Evolutionary conservation across 2,113 vertebrate genomes (phyloP), one percentile per base, ranked within the genome.

Genomic region (Spea multiplicata): DNA sequence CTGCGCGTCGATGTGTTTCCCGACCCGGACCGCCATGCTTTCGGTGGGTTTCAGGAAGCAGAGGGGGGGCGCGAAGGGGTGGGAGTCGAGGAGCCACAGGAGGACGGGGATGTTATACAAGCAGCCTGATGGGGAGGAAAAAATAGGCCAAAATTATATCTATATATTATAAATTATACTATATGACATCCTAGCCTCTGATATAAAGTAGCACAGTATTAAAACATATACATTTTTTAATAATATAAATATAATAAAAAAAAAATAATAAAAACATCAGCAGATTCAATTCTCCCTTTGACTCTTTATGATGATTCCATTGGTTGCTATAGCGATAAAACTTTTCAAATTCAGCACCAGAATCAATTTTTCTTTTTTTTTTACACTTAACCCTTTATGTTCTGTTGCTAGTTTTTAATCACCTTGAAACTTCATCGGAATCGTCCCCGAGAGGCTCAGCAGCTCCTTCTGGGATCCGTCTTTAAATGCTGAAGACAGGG

Each of bases 11-110:
- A 99, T 95, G 0, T 99, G 97, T 74, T 94, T 96, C 59, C 97
- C 96, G 82, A 95, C 94, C 3, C 89, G 91, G 85, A 98, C 92
- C 49, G 92, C 88, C 97, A 99, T 99, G 89, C 88, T 94, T 1
- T 88, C 30, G 5, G 97, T 97, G 0, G 97, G 97, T 73, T 92
- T 94, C 86, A 99, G 79, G 84, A 96, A 91, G 73, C 96, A 98
- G 81, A 99, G 94, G 49, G 96, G 97, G 0, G 97, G 97, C 45
- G 96, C 93, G 89, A 98, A 96, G 49, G 97, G 97, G 82, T 97
- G 93, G 2, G 97, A 99, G 90, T 99, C 95, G 91, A 98, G 83
- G 83, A 99, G 90, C 97, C 97, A 99, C 74, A 99, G 87, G 83
- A 81, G 86, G 83, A 99, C 80, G 47, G 97, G 97, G 75, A 98